Evolutionary conservation across 2,797 vertebrate species (phyloP).

Genomic region (Antennarius maculatus): DNA sequence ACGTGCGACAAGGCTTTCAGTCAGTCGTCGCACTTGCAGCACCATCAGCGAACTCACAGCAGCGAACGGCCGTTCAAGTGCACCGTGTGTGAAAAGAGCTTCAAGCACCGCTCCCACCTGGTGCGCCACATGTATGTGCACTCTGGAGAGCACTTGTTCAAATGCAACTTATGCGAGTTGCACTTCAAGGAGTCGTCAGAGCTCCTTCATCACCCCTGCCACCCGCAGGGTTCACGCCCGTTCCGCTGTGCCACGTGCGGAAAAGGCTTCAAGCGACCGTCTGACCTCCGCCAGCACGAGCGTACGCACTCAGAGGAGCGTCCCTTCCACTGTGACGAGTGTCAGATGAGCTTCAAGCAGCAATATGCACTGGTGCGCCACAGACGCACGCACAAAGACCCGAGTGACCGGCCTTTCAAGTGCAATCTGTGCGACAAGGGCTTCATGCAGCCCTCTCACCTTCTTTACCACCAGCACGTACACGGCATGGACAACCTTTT

Average conservation of each 20-base stretch:
- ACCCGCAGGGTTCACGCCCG: conserved; percentile 92
- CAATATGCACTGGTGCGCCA: conserved; percentile 95
- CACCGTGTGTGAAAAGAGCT: conserved; percentile 96
- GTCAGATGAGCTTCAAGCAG: conserved; percentile 99
- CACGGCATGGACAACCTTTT: conserved; percentile 97
- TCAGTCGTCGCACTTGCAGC: conserved; percentile 96
- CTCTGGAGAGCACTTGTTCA: conserved; percentile 95
- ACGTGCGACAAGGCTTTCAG: conserved; percentile 98
- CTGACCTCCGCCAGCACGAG: conserved; percentile 95
- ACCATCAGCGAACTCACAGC: conserved; percentile 97
- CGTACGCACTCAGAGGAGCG: conserved; percentile 96
- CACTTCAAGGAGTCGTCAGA: conserved; percentile 97
- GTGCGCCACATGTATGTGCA: conserved; percentile 99
- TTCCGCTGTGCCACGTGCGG: conserved; percentile 94
- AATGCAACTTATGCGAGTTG: conserved; percentile 94
- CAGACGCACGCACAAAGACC: conserved; percentile 91
- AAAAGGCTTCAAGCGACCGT: conserved; percentile 96
- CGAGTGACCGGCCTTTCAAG: conserved; percentile 90
- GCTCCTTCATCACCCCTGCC: conserved; percentile 97
- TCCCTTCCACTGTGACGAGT: conserved; percentile 99
- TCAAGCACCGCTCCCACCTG: conserved; percentile 98
- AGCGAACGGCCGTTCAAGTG: conserved; percentile 96
- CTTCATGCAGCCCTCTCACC: conserved; percentile 94
- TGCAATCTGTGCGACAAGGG: conserved; percentile 97
- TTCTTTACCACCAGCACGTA: conserved; percentile 97